A percentile compares a stretch with the other conserved stretches of the same genome.
These are phyloP conservation scores for Ectobius pallidus DNA, from an alignment of 2,888 invertebrate genomes.

Conservation along the genomic window DNA sequence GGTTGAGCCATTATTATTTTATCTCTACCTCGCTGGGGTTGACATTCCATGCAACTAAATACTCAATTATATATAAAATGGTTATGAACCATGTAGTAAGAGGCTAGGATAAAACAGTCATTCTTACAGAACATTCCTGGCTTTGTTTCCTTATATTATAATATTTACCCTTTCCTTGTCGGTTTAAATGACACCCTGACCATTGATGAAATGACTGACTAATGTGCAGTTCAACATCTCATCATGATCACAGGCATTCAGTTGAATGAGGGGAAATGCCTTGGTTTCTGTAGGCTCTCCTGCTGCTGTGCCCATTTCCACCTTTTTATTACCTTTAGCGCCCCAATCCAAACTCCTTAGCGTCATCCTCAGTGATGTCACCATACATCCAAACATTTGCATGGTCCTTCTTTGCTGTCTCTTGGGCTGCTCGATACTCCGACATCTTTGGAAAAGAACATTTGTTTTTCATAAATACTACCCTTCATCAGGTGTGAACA, in stretches of 20 bases:
- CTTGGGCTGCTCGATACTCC: constrained; percentile 86
- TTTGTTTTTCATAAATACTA: no score
- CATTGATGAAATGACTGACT: not conserved
- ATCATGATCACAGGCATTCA: constrained; percentile 8
- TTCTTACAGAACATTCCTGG: not conserved
- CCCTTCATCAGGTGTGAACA: no score
- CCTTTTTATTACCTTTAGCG: not conserved
- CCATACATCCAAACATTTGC: constrained; percentile 97
- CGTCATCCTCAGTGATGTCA: constrained; percentile 96
- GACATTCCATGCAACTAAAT: not conserved
- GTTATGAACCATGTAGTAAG: not conserved
- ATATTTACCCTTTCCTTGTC: not conserved
- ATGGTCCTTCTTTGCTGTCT: constrained; percentile 83
- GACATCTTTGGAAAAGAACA: no score
- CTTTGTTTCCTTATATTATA: not conserved
- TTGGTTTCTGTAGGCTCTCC: not conserved
- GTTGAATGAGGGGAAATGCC: constrained; percentile 16
- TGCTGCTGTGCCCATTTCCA: not conserved
- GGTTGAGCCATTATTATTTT: not conserved
- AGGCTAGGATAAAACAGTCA: constrained; percentile 4
- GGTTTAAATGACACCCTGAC: not conserved
- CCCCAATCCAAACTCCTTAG: constrained; percentile 69
- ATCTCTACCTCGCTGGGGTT: not conserved
- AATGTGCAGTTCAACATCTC: not conserved
- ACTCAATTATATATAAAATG: not conserved